Evolutionary conservation across 2,797 vertebrate genomes (phyloP).

Genomic region (Tympanoctomys barrerae): DNA sequence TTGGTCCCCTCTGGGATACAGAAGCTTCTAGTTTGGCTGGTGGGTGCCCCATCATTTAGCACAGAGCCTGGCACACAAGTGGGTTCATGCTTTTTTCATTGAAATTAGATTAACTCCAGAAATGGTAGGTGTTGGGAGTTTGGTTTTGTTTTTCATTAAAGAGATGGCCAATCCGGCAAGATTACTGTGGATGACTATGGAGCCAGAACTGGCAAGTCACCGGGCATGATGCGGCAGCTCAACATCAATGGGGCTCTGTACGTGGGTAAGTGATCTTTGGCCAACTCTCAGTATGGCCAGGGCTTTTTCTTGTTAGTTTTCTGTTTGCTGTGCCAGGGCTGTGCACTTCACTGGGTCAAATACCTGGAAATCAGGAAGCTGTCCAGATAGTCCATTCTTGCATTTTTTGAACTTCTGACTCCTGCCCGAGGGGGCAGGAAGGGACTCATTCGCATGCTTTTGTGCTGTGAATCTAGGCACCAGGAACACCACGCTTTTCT

Average conservation of each 20-base stretch:
- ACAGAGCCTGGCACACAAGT: neutral
- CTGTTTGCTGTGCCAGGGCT: neutral
- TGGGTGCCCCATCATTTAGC: neutral
- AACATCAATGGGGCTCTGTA: conserved; percentile 96
- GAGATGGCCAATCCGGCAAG: conserved; percentile 96
- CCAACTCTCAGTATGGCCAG: neutral
- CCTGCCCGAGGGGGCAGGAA: conserved; percentile 55
- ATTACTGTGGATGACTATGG: conserved; percentile 98
- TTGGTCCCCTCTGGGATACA: neutral
- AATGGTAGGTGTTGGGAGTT: neutral
- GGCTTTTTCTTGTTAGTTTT: neutral
- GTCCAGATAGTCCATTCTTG: conserved; percentile 37
- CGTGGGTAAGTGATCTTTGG: conserved; percentile 90
- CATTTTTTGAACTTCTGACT: conserved; percentile 68
- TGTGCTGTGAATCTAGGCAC: conserved; percentile 43
- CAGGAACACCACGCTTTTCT: conserved; percentile 68
- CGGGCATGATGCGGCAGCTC: conserved; percentile 97
- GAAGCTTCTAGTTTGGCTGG: neutral
- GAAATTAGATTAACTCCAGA: neutral
- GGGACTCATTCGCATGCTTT: conserved; percentile 23
- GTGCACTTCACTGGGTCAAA: neutral
- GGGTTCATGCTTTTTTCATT: neutral
- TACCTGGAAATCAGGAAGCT: conserved; percentile 69
- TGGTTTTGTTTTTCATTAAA: conserved; percentile 80
- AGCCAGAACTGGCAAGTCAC: conserved; percentile 94